Base-by-base conservation (phyloP, 2,888 invertebrate genomes). In the Scaptodrosophila latifasciaeformis region DNA sequence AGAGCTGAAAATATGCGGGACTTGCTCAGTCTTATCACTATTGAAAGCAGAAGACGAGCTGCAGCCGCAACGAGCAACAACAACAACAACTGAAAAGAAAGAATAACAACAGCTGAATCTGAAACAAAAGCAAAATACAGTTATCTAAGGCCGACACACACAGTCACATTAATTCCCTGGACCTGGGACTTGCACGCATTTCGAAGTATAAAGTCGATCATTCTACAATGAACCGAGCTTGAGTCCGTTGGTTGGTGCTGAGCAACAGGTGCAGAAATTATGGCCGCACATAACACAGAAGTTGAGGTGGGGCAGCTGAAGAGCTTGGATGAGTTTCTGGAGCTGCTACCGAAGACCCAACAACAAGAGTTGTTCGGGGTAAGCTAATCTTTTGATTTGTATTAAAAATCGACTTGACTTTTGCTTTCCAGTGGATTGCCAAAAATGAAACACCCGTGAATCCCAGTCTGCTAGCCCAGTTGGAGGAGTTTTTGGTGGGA, bases 1-100 rank as follows among this genome's bases (percentile, higher is more conserved):
- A n/a, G n/a, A n/a, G 52, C 44, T 47, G 47, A 54, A 54, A 76
- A 51, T 67, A 71, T 76, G 76, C 62, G 59, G 67, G 51, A 52
- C 27, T 13, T 54, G 59, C 24, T 62, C 19, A 3, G 18, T n/a
- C 10, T 19, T 19, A 27, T 35, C 15, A 29, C 44, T 55, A 53
- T 42, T 63, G 56, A 29, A 64, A 67, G 49, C 43, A 45, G 39
- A 39, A 55, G 37, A 37, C 49, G 24, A 7, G 7, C 24, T 24
- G 24, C 24, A 24, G 24, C 24, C 4, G 24, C 24, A 3, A 7
- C 24, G 4, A 24, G 24, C 24, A 24, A 3, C 24, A 7, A 3
- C 24, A 24, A 24, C 24, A 7, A 24, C 24, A n/a, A n/a, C n/a
- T n/a, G 4, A 24, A 7, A 3, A 24, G 4, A 3, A 7, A 3